Percentiles rank a stretch among this genome's conserved stretches.
phyloP scores from a whole-genome alignment of 2,888 invertebrate species.

The Yponomeuta sedellus region DNA sequence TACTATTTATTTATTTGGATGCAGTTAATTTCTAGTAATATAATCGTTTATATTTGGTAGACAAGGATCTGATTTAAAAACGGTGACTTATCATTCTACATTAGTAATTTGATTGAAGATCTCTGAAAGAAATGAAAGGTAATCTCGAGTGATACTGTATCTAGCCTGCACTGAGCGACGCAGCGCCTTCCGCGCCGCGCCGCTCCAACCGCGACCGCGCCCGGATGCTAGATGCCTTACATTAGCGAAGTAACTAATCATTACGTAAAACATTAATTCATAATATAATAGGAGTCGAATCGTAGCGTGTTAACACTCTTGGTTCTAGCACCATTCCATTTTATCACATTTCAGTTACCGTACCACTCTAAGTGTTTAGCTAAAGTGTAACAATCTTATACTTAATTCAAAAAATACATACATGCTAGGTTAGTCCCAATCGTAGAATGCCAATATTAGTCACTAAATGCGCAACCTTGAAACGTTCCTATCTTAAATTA shows the following conservation, averaged over 20 bases:
- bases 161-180: conserved; percentile 32
- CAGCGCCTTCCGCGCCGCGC: background rate
- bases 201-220: conserved; percentile 43
- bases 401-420: conserved; percentile 74
- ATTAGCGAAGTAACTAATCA: conserved; percentile 69
- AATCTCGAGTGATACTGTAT: conserved; percentile 76
- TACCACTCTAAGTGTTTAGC: conserved; percentile 78
- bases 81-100: conserved; percentile 63
- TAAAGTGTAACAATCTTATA: conserved; percentile 77
- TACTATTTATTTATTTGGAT: conserved; percentile 37
- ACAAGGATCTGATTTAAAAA: conserved; percentile 60
- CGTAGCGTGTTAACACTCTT: conserved; percentile 76
- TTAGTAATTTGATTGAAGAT: conserved; percentile 69
- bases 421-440: conserved; percentile 78
- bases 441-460: conserved; percentile 77
- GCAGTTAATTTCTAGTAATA: conserved; percentile 44
- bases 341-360: conserved; percentile 78
- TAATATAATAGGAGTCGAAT: conserved; percentile 75
- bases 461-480: conserved; percentile 72
- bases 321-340: conserved; percentile 78
- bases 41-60: conserved; percentile 55
- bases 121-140: conserved; percentile 56
- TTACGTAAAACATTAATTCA: conserved; percentile 60
- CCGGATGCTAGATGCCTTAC: conserved; percentile 73
- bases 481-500: conserved; percentile 65